Conservation (phyloP, 2,113 vertebrate genomes). For the Urocolius indicus region DNA sequence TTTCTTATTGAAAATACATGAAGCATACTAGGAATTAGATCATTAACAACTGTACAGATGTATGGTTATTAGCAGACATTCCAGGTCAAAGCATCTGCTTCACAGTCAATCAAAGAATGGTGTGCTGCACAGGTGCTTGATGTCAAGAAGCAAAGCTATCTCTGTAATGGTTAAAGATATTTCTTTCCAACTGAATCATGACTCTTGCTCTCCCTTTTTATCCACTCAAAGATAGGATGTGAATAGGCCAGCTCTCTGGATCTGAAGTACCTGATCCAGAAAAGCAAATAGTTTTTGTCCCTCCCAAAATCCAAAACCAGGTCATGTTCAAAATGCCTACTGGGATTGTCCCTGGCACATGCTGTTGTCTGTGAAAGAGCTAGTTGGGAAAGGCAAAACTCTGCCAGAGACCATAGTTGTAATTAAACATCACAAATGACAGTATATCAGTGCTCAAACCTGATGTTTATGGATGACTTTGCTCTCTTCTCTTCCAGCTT, state of each 20-base stretch:
- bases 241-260: background rate
- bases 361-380: background rate
- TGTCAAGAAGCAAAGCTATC: background rate
- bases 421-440: background rate
- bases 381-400: background rate
- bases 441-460: background rate
- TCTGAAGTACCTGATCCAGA: background rate
- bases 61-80: background rate
- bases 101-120: background rate
- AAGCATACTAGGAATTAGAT: background rate
- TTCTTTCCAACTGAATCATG: background rate
- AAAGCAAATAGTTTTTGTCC: background rate
- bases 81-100: background rate
- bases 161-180: background rate
- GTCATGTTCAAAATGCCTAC: background rate
- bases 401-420: background rate
- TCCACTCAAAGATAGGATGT: background rate
- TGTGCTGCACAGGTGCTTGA: background rate
- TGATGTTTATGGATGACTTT: background rate
- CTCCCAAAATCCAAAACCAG: background rate
- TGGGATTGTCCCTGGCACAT: background rate
- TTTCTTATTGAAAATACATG: background rate
- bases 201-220: background rate
- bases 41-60: background rate
- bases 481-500: background rate